Conservation (phyloP, 1,140 invertebrate genomes). For the Ceratitis capitata region DNA sequence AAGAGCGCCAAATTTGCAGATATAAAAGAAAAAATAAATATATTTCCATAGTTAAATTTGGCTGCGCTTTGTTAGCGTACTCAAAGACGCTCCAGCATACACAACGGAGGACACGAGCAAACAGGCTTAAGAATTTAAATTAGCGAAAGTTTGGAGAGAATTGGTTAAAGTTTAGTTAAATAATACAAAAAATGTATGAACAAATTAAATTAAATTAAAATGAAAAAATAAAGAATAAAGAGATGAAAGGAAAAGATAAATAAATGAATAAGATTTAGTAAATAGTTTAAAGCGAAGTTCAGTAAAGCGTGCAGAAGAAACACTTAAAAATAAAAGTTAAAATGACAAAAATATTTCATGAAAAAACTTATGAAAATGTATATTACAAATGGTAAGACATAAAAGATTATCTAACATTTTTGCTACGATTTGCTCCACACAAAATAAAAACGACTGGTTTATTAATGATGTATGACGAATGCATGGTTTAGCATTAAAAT, state of each 20-base stretch:
- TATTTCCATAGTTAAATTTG: no score
- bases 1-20: not conserved
- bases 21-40: no score
- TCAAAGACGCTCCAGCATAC: not conserved
- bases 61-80: no score
- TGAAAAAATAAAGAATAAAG: not conserved
- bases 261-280: not conserved
- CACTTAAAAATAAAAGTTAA: not conserved
- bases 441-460: constrained; percentile 18
- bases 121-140: not conserved
- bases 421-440: not conserved
- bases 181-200: not conserved
- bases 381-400: not conserved
- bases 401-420: constrained; percentile 7
- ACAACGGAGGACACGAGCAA: not conserved
- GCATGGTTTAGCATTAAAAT: not conserved
- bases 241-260: not conserved
- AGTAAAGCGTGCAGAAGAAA: not conserved
- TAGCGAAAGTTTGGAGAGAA: not conserved
- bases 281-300: not conserved
- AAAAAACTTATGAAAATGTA: not conserved
- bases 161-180: not conserved
- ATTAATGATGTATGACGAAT: not conserved
- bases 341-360: no score
- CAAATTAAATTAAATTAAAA: not conserved